Base-by-base conservation (phyloP, 1,140 invertebrate genomes). In the Stenopsyche tienmushanensis region DNA sequence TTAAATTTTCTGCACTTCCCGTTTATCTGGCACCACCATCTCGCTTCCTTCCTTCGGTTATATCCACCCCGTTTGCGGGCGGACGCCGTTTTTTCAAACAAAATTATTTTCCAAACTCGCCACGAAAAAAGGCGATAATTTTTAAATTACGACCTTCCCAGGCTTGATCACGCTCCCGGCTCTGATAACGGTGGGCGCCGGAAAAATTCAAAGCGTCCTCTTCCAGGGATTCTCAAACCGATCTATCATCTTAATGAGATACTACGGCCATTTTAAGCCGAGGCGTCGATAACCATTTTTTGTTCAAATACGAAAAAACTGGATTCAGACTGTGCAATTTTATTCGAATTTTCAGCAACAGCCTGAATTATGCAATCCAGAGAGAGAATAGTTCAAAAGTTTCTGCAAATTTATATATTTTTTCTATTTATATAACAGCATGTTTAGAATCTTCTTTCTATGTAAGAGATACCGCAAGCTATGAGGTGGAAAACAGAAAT, bases 81-180 rank as follows among this genome's bases (percentile, higher is more conserved):
- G 24, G 15, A 25, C 3, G 23, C 53, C 3, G 2, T 65, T 62
- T 57, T 65, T 49, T 53, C 66, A 64, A 59, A 63, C 55, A 54
- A 60, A 67, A 67, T 67, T 64, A 64, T 67, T 67, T 67, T 67
- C 59, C 65, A 67, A 67, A 67, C 65, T 67, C 65, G 65, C 58
- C 58, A 41, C 60, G 60, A 67, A 67, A 67, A 67, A 67, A 58
- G 66, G 66, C 66, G 66, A 67, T 67, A 67, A 67, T 64, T 67
- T 67, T 67, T 64, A 64, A 67, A 67, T 67, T 67, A 67, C 62
- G 66, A 64, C 60, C 62, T 47, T 34, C 59, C 60, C 64, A 29
- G 57, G 57, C 57, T 60, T 60, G 66, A 67, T 67, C 66, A 64
- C 66, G 66, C 60, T 58, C 66, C 57, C 52, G 9, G 20, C 64